phyloP scores from a whole-genome alignment of 2,888 invertebrate species.

The Oscheius sp. region DNA sequence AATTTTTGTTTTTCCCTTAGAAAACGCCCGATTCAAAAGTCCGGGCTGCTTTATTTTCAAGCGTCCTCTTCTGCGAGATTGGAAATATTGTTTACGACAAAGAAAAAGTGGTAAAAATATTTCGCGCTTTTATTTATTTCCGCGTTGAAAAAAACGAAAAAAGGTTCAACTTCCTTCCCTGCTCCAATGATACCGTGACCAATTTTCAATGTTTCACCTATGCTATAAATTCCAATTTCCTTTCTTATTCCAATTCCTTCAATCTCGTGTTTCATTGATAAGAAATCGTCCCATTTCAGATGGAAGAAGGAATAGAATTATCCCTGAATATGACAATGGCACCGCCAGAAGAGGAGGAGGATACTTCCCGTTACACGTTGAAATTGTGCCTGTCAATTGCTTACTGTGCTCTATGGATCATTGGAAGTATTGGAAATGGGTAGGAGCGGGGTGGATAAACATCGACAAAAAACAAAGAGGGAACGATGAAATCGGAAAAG shows the following conservation, averaged over 20 bases:
- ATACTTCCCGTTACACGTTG: slow-evolving; percentile 49
- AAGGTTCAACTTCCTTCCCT: no score
- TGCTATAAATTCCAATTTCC: neutral
- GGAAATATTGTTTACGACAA: no score
- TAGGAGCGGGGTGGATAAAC: no score
- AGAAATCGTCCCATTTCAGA: neutral
- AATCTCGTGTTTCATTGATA: neutral
- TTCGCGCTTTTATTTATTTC: no score
- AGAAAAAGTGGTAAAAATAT: no score
- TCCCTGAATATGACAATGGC: slow-evolving; percentile 4
- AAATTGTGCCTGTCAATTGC: slow-evolving; percentile 56
- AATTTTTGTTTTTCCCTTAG: no score
- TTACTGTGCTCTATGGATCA: slow-evolving; percentile 64
- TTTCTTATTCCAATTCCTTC: neutral
- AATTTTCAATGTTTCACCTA: neutral
- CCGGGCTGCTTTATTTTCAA: no score
- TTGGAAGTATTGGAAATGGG: slow-evolving; percentile 71
- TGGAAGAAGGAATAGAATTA: slow-evolving; percentile 5
- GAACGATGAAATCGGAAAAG: no score
- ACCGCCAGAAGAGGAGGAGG: slow-evolving; percentile 34
- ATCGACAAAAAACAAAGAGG: no score
- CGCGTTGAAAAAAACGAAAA: no score
- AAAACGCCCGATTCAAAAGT: no score
- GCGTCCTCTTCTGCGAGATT: no score
- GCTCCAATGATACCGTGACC: neutral